Evolutionary conservation across 2,797 vertebrate species (phyloP).

Genomic region (Champsocephalus gunnari): DNA sequence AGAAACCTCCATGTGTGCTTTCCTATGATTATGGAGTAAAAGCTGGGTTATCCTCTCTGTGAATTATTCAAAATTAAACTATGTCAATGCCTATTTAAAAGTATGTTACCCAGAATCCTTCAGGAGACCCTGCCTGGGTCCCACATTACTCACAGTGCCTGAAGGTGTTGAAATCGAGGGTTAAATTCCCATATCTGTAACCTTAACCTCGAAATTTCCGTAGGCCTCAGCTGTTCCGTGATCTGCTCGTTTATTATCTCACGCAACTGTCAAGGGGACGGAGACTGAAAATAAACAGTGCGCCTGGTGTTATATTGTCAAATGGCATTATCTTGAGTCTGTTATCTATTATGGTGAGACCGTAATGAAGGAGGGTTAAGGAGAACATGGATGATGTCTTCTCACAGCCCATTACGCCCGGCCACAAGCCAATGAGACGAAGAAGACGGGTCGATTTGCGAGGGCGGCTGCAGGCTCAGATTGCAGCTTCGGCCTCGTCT

Average conservation of each 20-base stretch:
- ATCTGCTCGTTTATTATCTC: constrained; percentile 66
- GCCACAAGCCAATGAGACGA: constrained; percentile 14
- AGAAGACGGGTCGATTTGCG: constrained; percentile 24
- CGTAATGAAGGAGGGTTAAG: constrained; percentile 64
- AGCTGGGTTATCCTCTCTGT: constrained; percentile 44
- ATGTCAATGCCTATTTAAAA: constrained; percentile 47
- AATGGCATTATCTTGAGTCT: constrained; percentile 67
- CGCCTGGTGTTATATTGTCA: constrained; percentile 32
- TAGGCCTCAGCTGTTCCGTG: constrained; percentile 45
- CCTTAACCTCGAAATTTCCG: constrained; percentile 43
- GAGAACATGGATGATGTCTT: constrained; percentile 62
- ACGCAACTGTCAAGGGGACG: constrained; percentile 41
- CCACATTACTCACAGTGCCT: constrained; percentile 57
- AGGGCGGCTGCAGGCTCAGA: constrained; percentile 30
- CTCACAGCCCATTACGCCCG: constrained; percentile 66
- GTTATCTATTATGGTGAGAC: constrained; percentile 71
- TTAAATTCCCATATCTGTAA: constrained; percentile 62
- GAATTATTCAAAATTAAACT: constrained; percentile 56
- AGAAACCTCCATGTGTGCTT: constrained; percentile 37
- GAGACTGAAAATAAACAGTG: constrained; percentile 68
- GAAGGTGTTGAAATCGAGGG: constrained; percentile 70
- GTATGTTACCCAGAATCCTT: constrained; percentile 58
- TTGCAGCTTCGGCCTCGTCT: constrained; percentile 34
- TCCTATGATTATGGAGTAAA: constrained; percentile 23
- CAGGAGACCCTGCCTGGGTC: constrained; percentile 40